These are phyloP conservation scores for Phenganax subtilis DNA, from an alignment of 92 coral and sea anemone species.

Conservation along the genomic window DNA sequence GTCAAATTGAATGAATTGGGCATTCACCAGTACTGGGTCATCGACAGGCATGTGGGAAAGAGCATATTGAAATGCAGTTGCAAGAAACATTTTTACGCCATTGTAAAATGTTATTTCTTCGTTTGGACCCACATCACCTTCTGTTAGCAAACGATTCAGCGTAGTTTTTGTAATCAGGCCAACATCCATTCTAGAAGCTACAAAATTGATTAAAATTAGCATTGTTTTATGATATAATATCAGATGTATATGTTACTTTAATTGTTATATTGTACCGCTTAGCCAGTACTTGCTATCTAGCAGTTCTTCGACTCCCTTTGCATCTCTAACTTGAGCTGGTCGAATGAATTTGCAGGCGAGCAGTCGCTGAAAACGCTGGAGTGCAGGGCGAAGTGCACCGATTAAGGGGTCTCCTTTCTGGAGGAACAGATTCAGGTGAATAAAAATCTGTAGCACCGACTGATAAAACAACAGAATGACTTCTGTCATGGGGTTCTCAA, in stretches of 20 bases:
- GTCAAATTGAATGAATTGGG: slow-evolving; percentile 50
- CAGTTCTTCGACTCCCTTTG: slow-evolving; percentile 41
- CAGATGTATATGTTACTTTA: neutral
- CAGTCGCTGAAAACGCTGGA: slow-evolving; percentile 48
- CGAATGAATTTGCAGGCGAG: slow-evolving; percentile 49
- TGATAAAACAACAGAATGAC: slow-evolving; percentile 48
- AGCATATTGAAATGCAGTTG: slow-evolving; percentile 47
- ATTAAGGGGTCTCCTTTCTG: slow-evolving; percentile 65
- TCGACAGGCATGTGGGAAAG: slow-evolving; percentile 48
- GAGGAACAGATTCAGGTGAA: slow-evolving; percentile 52
- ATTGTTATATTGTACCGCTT: slow-evolving; percentile 27
- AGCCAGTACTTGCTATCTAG: slow-evolving; percentile 48
- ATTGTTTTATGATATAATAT: neutral
- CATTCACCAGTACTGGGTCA: slow-evolving; percentile 54
- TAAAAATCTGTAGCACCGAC: slow-evolving; percentile 53
- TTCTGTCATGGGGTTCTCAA: slow-evolving; percentile 57
- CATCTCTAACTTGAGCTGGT: slow-evolving; percentile 42
- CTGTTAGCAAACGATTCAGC: slow-evolving; percentile 45
- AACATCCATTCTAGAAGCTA: slow-evolving; percentile 58
- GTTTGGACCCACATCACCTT: slow-evolving; percentile 50
- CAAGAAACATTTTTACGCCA: slow-evolving; percentile 51
- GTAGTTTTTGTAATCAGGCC: slow-evolving; percentile 55
- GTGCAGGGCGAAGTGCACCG: slow-evolving; percentile 44
- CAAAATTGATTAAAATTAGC: slow-evolving; percentile 3
- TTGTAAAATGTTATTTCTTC: slow-evolving; percentile 49